Conservation (phyloP, 2,888 invertebrate species). For the Abrostola tripartita region DNA sequence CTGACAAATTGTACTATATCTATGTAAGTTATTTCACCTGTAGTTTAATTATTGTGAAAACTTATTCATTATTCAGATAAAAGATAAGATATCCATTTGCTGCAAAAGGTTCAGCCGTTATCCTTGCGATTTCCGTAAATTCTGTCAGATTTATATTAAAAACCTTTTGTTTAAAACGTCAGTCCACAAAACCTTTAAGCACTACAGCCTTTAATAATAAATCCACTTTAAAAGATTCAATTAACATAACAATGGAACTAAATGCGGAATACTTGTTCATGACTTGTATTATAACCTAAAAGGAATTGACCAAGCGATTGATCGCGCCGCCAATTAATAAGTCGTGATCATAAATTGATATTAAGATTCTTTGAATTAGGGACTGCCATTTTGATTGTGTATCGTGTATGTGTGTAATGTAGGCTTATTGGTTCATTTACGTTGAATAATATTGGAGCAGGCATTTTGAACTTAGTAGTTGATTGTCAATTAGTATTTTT, state of each 20-base stretch:
- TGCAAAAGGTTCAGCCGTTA: no score
- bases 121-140: no score
- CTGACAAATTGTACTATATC: no score
- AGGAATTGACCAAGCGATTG: constrained; percentile 49
- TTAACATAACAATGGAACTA: no score
- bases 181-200: no score
- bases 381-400: constrained; percentile 47
- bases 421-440: constrained; percentile 41
- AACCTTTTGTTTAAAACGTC: no score
- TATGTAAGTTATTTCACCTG: background rate
- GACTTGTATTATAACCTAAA: constrained; percentile 18
- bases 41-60: background rate
- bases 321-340: constrained; percentile 69
- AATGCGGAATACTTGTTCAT: constrained; percentile 21
- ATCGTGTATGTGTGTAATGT: constrained; percentile 29
- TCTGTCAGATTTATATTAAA: no score
- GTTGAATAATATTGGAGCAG: constrained; percentile 23
- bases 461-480: constrained; percentile 13
- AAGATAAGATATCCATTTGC: no score
- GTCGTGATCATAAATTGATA: constrained; percentile 62
- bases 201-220: no score
- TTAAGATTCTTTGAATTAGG: constrained; percentile 57
- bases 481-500: no score
- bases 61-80: no score
- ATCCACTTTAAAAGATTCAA: no score